A percentile compares a stretch with the other conserved stretches of the same genome.
phyloP scores from a whole-genome alignment of 2,888 invertebrate genomes.

The Adela reaumurella region DNA sequence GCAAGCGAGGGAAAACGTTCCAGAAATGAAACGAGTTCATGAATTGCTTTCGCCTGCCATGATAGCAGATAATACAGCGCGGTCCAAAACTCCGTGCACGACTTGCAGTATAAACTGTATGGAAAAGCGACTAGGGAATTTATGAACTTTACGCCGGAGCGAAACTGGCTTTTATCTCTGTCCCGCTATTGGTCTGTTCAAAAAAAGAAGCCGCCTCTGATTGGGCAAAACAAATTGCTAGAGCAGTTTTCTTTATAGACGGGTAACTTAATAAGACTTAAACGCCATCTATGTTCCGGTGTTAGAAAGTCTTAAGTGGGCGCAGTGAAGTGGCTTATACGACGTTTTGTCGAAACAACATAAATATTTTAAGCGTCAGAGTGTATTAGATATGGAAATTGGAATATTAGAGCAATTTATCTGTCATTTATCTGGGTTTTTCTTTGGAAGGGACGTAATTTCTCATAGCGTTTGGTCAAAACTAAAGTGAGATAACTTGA shows the following conservation, averaged over 20 bases:
- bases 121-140: constrained; percentile 30
- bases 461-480: too few relatives aligned
- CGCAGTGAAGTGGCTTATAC: constrained; percentile 10
- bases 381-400: constrained; percentile 23
- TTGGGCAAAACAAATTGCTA: constrained; percentile 57
- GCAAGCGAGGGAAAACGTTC: constrained; percentile 41
- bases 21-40: constrained; percentile 24
- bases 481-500: too few relatives aligned
- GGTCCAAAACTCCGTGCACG: constrained; percentile 35
- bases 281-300: constrained; percentile 16
- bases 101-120: constrained; percentile 21
- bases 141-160: constrained; percentile 17
- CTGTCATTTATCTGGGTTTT: neutral
- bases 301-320: constrained; percentile 20
- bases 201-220: constrained; percentile 45
- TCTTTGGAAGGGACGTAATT: neutral
- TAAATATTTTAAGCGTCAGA: constrained; percentile 6
- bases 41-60: constrained; percentile 48
- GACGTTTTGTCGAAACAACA: constrained; percentile 14
- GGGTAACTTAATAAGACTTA: constrained; percentile 33
- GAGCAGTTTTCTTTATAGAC: constrained; percentile 39
- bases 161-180: constrained; percentile 44
- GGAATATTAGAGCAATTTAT: constrained; percentile 32
- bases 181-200: constrained; percentile 49
- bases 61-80: constrained; percentile 54